phyloP scores from a whole-genome alignment of 2,888 invertebrate genomes.

The Spisula solida region DNA sequence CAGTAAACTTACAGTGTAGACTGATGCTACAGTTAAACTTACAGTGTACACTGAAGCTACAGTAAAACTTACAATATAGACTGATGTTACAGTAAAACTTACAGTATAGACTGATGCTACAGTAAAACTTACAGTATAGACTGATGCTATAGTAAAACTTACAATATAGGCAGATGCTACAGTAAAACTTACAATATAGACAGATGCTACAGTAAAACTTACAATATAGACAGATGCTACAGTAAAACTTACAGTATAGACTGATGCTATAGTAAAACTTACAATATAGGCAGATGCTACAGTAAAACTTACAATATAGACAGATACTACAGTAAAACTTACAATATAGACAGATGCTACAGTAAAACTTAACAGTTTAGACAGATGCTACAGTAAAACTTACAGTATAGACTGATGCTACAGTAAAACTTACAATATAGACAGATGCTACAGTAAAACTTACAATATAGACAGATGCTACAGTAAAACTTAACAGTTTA shows the following conservation, averaged over 20 bases:
- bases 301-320: constrained; percentile 93
- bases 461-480: constrained; percentile 91
- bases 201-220: constrained; percentile 88
- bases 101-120: constrained; percentile 91
- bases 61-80: constrained; percentile 93
- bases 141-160: constrained; percentile 88
- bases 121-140: constrained; percentile 93
- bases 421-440: constrained; percentile 92
- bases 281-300: constrained; percentile 91
- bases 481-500: constrained; percentile 92
- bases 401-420: constrained; percentile 91
- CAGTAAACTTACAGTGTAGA: constrained; percentile 93
- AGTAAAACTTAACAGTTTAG: constrained; percentile 93
- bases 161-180: constrained; percentile 91
- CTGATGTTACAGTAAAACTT: constrained; percentile 88
- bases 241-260: constrained; percentile 93
- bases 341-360: constrained; percentile 91
- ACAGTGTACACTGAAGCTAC: constrained; percentile 91
- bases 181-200: constrained; percentile 93
- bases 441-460: constrained; percentile 88
- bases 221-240: constrained; percentile 91
- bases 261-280: constrained; percentile 88
- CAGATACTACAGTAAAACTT: constrained; percentile 88
- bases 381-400: constrained; percentile 88
- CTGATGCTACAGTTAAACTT: constrained; percentile 88